phyloP scores from a whole-genome alignment of 2,113 vertebrate genomes.

The Crotalus viridis region DNA sequence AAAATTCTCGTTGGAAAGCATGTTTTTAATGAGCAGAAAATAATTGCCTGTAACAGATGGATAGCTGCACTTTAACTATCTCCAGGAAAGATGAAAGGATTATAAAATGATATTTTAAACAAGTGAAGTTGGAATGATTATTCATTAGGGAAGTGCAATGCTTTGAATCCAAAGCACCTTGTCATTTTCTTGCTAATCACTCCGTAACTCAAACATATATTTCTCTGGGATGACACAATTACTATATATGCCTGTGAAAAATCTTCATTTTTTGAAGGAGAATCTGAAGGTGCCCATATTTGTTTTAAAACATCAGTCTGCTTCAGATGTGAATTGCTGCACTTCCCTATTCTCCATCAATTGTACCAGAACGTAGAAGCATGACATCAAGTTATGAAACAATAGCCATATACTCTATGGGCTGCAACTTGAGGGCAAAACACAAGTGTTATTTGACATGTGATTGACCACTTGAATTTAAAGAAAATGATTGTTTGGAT shows the following conservation, averaged over 20 bases:
- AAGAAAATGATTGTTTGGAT: neutral
- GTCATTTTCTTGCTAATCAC: neutral
- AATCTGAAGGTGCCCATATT: neutral
- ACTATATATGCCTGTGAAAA: neutral
- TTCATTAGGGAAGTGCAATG: neutral
- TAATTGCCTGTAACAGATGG: slow-evolving; percentile 34
- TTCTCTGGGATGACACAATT: neutral
- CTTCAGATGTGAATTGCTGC: neutral
- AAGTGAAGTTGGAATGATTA: slow-evolving; percentile 5
- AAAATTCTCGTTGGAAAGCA: slow-evolving; percentile 27
- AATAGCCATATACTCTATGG: neutral
- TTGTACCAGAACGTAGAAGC: neutral
- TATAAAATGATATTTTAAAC: slow-evolving; percentile 10
- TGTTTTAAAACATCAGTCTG: neutral
- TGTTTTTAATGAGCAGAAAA: slow-evolving; percentile 40
- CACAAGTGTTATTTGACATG: neutral
- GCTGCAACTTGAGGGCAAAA: neutral
- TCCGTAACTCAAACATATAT: neutral
- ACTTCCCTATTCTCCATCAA: neutral
- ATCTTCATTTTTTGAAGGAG: neutral
- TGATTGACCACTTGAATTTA: neutral
- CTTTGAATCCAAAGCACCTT: slow-evolving; percentile 19
- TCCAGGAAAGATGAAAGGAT: slow-evolving; percentile 23
- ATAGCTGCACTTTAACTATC: slow-evolving; percentile 6
- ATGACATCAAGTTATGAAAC: neutral